These are phyloP conservation scores for Jordanella pulchra DNA, from an alignment of 2,797 vertebrate species.

Conservation along the genomic window DNA sequence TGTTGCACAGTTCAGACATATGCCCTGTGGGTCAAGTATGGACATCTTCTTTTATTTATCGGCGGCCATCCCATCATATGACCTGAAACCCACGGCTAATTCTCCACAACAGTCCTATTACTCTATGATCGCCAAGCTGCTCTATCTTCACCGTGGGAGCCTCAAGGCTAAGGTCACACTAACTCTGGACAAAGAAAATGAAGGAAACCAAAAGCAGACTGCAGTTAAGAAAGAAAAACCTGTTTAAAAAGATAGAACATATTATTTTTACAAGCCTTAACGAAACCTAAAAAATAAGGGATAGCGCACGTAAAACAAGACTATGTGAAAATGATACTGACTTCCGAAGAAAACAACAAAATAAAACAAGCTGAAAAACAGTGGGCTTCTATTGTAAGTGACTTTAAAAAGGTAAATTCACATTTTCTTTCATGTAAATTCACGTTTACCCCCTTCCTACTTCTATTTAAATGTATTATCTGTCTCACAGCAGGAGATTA, in stretches of 20 bases:
- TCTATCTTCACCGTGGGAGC: slow-evolving; percentile 1
- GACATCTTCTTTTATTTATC: slow-evolving; percentile 23
- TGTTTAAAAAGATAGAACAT: background rate
- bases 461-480: background rate
- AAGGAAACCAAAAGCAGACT: background rate
- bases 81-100: slow-evolving; percentile 21
- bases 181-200: background rate
- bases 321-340: background rate
- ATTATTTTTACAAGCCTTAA: background rate
- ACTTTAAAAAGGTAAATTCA: background rate
- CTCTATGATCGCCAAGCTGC: slow-evolving; percentile 22
- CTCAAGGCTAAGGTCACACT: background rate
- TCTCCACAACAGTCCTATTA: slow-evolving; percentile 20
- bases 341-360: background rate
- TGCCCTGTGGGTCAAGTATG: slow-evolving; percentile 18
- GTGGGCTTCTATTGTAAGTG: background rate
- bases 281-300: background rate
- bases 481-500: background rate
- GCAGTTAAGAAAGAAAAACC: background rate
- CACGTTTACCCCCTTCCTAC: background rate
- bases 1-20: slow-evolving; percentile 37
- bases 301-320: background rate
- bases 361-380: background rate
- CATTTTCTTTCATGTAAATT: background rate
- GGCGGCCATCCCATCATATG: slow-evolving; percentile 1